Base-by-base conservation (phyloP, 2,888 invertebrate species). In the Cantharis rufa region DNA sequence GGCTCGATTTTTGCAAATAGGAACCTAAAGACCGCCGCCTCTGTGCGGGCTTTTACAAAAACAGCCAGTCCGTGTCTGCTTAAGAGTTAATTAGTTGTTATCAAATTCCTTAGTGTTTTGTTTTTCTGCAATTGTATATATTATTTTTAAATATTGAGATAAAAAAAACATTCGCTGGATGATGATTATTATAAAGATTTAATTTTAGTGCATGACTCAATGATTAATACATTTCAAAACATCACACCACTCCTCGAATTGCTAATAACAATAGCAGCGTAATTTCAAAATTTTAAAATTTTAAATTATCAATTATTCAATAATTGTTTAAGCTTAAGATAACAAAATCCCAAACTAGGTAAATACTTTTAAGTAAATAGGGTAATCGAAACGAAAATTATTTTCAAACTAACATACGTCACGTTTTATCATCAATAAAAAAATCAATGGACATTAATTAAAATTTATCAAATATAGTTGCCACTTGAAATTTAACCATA, bases 101-200 rank as follows among this genome's bases (percentile, higher is more conserved):
- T 66, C 21, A 11, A 66, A 66, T 21, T 66, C 3, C 18, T 63
- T 3, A 15, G n/a, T n/a, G n/a, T 9, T 21, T 21, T 21, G n/a
- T n/a, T 21, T 18, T 66, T 66, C 3, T 66, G 2, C 7, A n/a
- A 18, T 18, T 16, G 2, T n/a, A 21, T 13, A 21, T 5, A 5
- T 21, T 24, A 21, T 66, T 66, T 66, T 21, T 66, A 48, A 48
- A n/a, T 0, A 1, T n/a, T 48, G 48, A 7, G 48, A 48, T 48
- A 48, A 48, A 48, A n/a, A 32, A 48, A 48, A 48, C 48, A 48
- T 71, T 62, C 15, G 18, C 63, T 71, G 21, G 15, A 71, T 16
- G 10, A 62, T 62, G 24, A 63, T 15, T 11, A 71, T 15, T 27
- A 48, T 76, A n/a, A 77, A 70, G 74, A 69, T 75, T 71, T 75